Evolutionary conservation across 1,140 invertebrate species (phyloP), one percentile per base, ranked within the genome.

Genomic region (Mactra quadrangularis): DNA sequence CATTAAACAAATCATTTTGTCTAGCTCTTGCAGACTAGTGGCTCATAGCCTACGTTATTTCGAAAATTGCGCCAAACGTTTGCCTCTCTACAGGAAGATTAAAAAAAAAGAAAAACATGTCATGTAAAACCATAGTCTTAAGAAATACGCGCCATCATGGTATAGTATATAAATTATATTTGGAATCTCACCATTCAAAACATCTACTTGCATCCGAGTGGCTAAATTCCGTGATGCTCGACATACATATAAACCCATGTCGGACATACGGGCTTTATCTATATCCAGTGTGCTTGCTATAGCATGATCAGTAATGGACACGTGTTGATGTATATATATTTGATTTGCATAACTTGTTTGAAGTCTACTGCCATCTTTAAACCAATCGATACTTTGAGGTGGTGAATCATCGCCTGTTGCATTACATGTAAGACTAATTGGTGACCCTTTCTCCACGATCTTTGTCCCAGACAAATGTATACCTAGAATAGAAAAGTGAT

Each of bases 141-240:
- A n/a, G n/a, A n/a, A n/a, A n/a, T n/a, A n/a, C n/a, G n/a, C n/a
- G n/a, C n/a, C n/a, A n/a, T n/a, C n/a, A n/a, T n/a, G n/a, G n/a
- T n/a, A n/a, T n/a, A n/a, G n/a, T n/a, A n/a, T n/a, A n/a, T n/a
- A n/a, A n/a, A n/a, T n/a, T n/a, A n/a, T n/a, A n/a, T n/a, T n/a
- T n/a, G n/a, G n/a, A n/a, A n/a, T n/a, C 86, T 86, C 81, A 90
- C 89, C 87, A 83, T 90, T 87, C 52, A 90, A 79, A 22, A 90
- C 85, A 81, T 87, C 85, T 60, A 90, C 86, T 76, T 87, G 87
- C 52, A 81, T 78, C 71, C 87, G 85, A 13, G 89, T 88, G 55
- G 87, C 84, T 55, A 86, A 85, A 15, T 76, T 45, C 53, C 87
- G 81, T 29, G 86, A 86, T 13, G 87, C 86, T 38, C 89, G 55